Base-by-base conservation (phyloP, 2,797 vertebrate species). In the Sphenodon punctatus region DNA sequence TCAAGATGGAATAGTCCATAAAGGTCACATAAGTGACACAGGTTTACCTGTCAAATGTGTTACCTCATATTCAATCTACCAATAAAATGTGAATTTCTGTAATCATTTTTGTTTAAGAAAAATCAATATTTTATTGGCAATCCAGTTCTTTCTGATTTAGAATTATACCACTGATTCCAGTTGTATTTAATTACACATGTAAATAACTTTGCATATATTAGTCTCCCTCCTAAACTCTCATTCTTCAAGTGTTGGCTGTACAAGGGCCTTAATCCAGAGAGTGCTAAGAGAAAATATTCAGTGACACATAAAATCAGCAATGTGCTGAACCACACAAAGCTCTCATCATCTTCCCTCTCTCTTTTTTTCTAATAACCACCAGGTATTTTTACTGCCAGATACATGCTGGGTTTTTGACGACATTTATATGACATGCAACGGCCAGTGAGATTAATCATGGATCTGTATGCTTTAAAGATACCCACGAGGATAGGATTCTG, bases 371-470 rank as follows among this genome's bases (percentile, higher is more conserved):
- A 89, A 82, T 84, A 85, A 49, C 41, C 82, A 56, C 7, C 48
- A 74, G 67, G 36, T 72, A 65, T 75, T 87, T 90, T 87, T 75
- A 48, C 45, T 91, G 80, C 65, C 66, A 86, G 73, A 71, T 63
- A 16, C 16, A 25, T 56, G 82, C 80, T 82, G 79, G 74, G 80
- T 23, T 87, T 90, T 88, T 82, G 70, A 76, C 82, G 74, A 42
- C 68, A 60, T 84, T 78, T 72, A 67, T 75, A n/a, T 75, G 81
- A 78, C 15, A 22, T 27, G 41, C 60, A 82, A 12, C 7, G 51
- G 68, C 39, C 70, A 85, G 67, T 27, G 48, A 89, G 82, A 86
- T 85, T 87, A 84, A 88, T 86, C 78, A 58, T 80, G 75, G 68
- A 74, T 88, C 85, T 71, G 11, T 69, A 60, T 80, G 87, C 59